These are phyloP conservation scores for Acleris emargana DNA, from an alignment of 2,888 invertebrate genomes.

Conservation along the genomic window DNA sequence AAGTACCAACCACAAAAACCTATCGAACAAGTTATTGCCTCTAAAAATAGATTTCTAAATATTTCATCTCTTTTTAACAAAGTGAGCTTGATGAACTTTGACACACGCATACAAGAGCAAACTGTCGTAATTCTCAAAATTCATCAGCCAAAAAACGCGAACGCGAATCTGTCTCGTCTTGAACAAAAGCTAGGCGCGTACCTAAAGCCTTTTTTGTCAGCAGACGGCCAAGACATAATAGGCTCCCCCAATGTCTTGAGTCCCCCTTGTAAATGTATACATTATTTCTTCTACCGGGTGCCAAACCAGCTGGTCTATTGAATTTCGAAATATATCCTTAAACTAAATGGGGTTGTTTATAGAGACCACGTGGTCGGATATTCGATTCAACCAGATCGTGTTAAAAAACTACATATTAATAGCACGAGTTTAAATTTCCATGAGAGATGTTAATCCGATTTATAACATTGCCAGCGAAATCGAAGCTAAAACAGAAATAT, in stretches of 20 bases:
- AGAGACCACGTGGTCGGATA: conserved; percentile 71
- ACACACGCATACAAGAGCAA: conserved; percentile 58
- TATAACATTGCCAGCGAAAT: too few species aligned
- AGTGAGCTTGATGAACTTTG: conserved; percentile 68
- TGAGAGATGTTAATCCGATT: too few species aligned
- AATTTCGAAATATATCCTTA: conserved; percentile 45
- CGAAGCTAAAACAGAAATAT: too few species aligned
- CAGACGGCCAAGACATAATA: conserved; percentile 56
- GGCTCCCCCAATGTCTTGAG: conserved; percentile 67
- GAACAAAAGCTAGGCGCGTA: conserved; percentile 61
- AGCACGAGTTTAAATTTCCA: too few species aligned
- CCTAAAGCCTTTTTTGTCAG: conserved; percentile 50
- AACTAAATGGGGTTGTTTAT: conserved; percentile 32
- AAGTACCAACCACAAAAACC: too few species aligned
- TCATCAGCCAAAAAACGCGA: conserved; percentile 51
- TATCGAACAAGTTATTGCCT: neutral
- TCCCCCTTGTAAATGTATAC: conserved; percentile 66
- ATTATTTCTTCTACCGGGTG: conserved; percentile 68
- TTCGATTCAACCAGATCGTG: conserved; percentile 48
- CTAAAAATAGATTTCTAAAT: neutral
- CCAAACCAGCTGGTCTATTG: conserved; percentile 79
- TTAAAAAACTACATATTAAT: conserved; percentile 4
- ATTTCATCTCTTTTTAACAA: conserved; percentile 40
- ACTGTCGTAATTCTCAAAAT: conserved; percentile 50
- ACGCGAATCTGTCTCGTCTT: conserved; percentile 64